Conservation (phyloP, 2,797 vertebrate species). For the Pterois miles region DNA sequence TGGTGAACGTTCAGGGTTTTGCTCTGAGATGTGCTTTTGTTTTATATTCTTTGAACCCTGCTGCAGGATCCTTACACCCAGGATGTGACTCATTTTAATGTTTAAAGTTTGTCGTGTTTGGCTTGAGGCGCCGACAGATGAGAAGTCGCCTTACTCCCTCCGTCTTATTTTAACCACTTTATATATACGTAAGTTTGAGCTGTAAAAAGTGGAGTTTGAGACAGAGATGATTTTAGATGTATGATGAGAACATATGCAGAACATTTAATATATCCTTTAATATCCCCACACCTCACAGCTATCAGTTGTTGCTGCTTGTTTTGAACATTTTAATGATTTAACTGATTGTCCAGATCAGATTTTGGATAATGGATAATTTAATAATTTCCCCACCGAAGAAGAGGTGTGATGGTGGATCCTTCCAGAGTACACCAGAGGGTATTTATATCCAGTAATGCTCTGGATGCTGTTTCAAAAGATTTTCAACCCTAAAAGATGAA, state of each 20-base stretch:
- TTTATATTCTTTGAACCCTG: conserved; percentile 5
- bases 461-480: neutral
- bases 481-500: neutral
- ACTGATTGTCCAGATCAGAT: neutral
- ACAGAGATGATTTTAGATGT: neutral
- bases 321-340: neutral
- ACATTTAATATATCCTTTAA: neutral
- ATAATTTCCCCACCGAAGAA: neutral
- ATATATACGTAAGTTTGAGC: neutral
- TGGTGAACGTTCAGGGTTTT: neutral
- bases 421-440: neutral
- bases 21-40: conserved; percentile 15
- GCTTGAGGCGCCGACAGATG: neutral
- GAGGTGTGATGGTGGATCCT: neutral
- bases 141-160: conserved; percentile 1
- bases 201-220: neutral
- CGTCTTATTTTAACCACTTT: neutral
- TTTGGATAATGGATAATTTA: neutral
- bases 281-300: neutral
- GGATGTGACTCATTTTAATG: neutral
- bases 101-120: conserved; percentile 28
- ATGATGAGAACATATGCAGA: neutral
- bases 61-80: neutral
- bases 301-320: neutral
- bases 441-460: neutral